A percentile compares a stretch with the other conserved stretches of the same genome.
Conservation (phyloP, 2,113 vertebrate genomes). For the Epinephelus lanceolatus region DNA sequence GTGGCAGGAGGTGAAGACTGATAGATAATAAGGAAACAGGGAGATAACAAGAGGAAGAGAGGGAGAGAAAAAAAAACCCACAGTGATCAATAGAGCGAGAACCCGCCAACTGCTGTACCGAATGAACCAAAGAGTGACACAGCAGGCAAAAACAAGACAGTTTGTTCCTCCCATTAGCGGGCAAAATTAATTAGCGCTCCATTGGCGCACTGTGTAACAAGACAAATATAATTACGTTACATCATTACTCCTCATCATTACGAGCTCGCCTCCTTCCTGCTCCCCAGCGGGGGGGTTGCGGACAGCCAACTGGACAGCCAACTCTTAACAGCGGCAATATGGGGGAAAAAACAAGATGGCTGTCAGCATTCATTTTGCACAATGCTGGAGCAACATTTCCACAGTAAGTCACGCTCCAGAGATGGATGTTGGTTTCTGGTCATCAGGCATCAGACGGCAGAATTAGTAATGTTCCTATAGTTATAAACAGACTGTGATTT, state of each 20-base stretch:
- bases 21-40: slow-evolving; percentile 23
- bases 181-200: slow-evolving; percentile 66
- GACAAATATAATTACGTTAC: slow-evolving; percentile 73
- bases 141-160: slow-evolving; percentile 46
- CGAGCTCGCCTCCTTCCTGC: slow-evolving; percentile 39
- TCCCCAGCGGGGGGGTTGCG: slow-evolving; percentile 14
- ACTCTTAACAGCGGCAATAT: slow-evolving; percentile 29
- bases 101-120: not conserved
- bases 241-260: slow-evolving; percentile 66
- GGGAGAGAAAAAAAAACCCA: not conserved
- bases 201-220: slow-evolving; percentile 54
- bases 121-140: slow-evolving; percentile 48
- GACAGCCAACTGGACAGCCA: slow-evolving; percentile 47
- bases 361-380: slow-evolving; percentile 56
- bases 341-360: slow-evolving; percentile 38
- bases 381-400: slow-evolving; percentile 26
- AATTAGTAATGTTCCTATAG: slow-evolving; percentile 56
- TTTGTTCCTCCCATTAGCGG: slow-evolving; percentile 57
- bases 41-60: not conserved
- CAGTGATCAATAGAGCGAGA: slow-evolving; percentile 38
- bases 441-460: slow-evolving; percentile 35
- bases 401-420: slow-evolving; percentile 35
- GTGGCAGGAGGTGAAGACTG: slow-evolving; percentile 6
- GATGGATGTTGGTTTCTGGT: slow-evolving; percentile 60
- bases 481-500: slow-evolving; percentile 72